Percentiles rank a stretch among this genome's conserved stretches.
These are phyloP conservation scores for Eupsilia transversa DNA, from an alignment of 2,888 invertebrate species.

Conservation along the genomic window DNA sequence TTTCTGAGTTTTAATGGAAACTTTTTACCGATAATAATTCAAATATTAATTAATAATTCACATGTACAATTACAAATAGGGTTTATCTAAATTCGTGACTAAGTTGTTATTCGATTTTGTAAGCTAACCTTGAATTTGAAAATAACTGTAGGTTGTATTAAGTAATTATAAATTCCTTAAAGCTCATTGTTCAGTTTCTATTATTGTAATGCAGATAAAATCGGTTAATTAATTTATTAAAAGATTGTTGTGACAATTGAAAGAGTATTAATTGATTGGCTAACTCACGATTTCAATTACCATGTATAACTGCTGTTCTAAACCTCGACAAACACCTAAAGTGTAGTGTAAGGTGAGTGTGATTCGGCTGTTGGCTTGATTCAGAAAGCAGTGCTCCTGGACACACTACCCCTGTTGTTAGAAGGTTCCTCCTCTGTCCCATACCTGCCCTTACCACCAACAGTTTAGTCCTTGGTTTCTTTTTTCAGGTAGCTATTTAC, in stretches of 20 bases:
- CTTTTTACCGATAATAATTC: not conserved
- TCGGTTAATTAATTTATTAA: slow-evolving; percentile 41
- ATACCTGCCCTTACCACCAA: not conserved
- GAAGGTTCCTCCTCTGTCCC: not conserved
- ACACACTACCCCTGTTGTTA: not conserved
- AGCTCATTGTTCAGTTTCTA: slow-evolving; percentile 44
- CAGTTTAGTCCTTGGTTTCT: not conserved
- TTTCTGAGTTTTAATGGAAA: not conserved
- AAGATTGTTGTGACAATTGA: slow-evolving; percentile 16
- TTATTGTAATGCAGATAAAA: slow-evolving; percentile 41
- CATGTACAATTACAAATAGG: slow-evolving; percentile 4
- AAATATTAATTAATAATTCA: slow-evolving; percentile 18
- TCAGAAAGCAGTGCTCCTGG: not conserved
- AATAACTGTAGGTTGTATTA: slow-evolving; percentile 34
- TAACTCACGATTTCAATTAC: slow-evolving; percentile 17
- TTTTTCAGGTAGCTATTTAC: not conserved
- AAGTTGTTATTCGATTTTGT: slow-evolving; percentile 51
- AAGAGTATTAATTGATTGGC: slow-evolving; percentile 10
- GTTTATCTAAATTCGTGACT: slow-evolving; percentile 53
- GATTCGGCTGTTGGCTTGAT: not conserved
- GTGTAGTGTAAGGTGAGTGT: not conserved
- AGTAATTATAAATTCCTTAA: slow-evolving; percentile 34
- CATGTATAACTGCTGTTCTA: not conserved
- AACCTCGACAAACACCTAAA: not conserved
- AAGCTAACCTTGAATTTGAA: slow-evolving; percentile 48